Percentiles rank a stretch among this genome's conserved stretches.
These are phyloP conservation scores for Drosophila ogumai DNA, from an alignment of 1,140 invertebrate species.

Conservation along the genomic window DNA sequence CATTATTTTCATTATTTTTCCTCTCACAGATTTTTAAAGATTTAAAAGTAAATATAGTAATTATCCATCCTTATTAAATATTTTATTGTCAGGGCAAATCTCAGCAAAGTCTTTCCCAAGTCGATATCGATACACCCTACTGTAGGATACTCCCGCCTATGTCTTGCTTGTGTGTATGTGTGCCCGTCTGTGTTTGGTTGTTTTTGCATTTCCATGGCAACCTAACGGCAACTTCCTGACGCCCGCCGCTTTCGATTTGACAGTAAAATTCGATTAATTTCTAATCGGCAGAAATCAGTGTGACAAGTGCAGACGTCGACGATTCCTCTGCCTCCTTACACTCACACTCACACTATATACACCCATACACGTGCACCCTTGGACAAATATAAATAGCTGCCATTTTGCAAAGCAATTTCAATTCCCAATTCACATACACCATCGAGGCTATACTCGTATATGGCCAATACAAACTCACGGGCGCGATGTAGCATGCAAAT, in stretches of 20 bases:
- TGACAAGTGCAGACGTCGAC: conserved; percentile 69
- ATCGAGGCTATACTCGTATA: conserved; percentile 11
- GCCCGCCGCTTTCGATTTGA: conserved; percentile 74
- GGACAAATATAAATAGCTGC: conserved; percentile 65
- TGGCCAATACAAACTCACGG: conserved; percentile 28
- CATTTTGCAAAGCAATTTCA: conserved; percentile 63
- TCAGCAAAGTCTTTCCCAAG: not conserved
- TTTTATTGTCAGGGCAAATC: not conserved
- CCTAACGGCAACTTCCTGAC: conserved; percentile 60
- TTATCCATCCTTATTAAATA: not conserved
- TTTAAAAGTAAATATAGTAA: not conserved
- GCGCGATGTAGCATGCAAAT: conserved; percentile 67
- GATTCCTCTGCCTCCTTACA: not conserved
- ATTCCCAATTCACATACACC: conserved; percentile 37
- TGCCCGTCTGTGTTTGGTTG: conserved; percentile 54
- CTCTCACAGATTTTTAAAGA: not conserved
- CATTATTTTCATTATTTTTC: no score
- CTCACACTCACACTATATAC: not conserved
- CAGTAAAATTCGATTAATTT: conserved; percentile 83
- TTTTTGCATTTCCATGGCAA: conserved; percentile 81
- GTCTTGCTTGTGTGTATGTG: conserved; percentile 34
- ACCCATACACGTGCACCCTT: conserved; percentile 24
- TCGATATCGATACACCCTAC: conserved; percentile 11
- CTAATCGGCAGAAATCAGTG: conserved; percentile 79
- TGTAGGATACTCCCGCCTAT: conserved; percentile 28